Conservation (phyloP, 2,113 vertebrate genomes). For the Sinocyclocheilus maitianheensis region DNA sequence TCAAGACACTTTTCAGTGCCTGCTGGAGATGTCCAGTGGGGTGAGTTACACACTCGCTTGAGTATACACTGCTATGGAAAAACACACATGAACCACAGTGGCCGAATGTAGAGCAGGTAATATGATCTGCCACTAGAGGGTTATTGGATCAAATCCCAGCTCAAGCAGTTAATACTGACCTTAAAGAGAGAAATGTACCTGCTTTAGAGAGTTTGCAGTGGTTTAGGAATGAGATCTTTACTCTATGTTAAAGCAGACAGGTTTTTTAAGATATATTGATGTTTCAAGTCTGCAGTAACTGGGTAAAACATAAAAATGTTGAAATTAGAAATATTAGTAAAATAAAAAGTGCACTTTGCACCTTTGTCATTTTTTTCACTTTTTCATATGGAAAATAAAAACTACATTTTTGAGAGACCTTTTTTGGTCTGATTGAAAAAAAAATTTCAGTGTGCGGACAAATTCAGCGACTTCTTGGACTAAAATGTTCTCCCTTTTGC, state of each 20-base stretch:
- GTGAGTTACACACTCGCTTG: slow-evolving; percentile 70
- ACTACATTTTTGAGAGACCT: too few species aligned
- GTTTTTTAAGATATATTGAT: not conserved
- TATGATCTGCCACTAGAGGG: slow-evolving; percentile 47
- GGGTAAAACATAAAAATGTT: not conserved
- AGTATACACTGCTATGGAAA: slow-evolving; percentile 21
- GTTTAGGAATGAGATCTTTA: not conserved
- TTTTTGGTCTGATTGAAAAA: too few species aligned
- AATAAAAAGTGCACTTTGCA: too few species aligned
- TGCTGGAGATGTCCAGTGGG: slow-evolving; percentile 86
- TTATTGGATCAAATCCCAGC: slow-evolving; percentile 38
- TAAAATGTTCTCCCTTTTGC: too few species aligned
- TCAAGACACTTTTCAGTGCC: slow-evolving; percentile 87
- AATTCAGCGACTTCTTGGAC: too few species aligned
- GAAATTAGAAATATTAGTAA: not conserved
- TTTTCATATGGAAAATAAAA: too few species aligned
- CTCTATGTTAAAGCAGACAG: not conserved
- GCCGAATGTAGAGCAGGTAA: slow-evolving; percentile 34
- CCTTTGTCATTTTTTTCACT: too few species aligned
- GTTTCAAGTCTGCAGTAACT: not conserved
- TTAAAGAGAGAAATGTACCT: slow-evolving; percentile 9
- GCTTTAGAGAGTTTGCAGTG: not conserved
- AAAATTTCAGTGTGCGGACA: too few species aligned
- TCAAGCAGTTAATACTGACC: not conserved
- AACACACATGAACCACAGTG: slow-evolving; percentile 20